A percentile compares a stretch with the other conserved stretches of the same genome.
These are phyloP conservation scores for Nephrotoma guestfalica DNA, from an alignment of 2,888 invertebrate species.

Conservation along the genomic window DNA sequence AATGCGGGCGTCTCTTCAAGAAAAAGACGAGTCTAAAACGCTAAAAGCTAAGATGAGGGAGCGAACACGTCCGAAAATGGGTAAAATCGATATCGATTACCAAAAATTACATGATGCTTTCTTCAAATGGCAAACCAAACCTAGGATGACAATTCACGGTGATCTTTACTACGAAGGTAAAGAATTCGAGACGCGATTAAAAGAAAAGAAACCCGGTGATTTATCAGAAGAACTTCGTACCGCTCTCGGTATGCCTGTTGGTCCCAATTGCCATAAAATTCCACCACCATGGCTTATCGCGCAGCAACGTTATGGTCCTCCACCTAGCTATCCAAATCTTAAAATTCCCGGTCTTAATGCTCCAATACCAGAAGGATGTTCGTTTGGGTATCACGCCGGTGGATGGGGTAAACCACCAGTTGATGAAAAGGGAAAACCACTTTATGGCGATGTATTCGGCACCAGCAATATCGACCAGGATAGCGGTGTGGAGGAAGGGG, in stretches of 20 bases:
- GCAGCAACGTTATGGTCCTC: conserved; percentile 72
- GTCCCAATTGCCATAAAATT: conserved; percentile 79
- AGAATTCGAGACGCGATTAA: conserved; percentile 93
- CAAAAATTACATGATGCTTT: conserved; percentile 99
- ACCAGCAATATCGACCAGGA: conserved; percentile 58
- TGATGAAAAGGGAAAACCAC: conserved; percentile 91
- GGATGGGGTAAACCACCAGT: conserved; percentile 99
- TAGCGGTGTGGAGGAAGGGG: conserved; percentile 60
- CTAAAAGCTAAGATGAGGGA: conserved; percentile 97
- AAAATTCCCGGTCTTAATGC: conserved; percentile 97
- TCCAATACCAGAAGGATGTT: conserved; percentile 93
- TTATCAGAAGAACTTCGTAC: conserved; percentile 89
- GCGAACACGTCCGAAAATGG: conserved; percentile 89
- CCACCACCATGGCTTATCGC: conserved; percentile 85
- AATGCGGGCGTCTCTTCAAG: conserved; percentile 95
- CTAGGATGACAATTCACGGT: conserved; percentile 96
- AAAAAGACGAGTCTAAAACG: conserved; percentile 91
- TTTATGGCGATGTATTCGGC: conserved; percentile 98
- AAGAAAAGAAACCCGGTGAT: conserved; percentile 98
- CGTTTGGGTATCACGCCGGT: conserved; percentile 98
- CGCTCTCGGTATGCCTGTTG: conserved; percentile 97
- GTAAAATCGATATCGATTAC: conserved; percentile 99
- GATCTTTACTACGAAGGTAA: conserved; percentile 98
- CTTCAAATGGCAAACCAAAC: conserved; percentile 99
- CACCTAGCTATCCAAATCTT: conserved; percentile 95